Conservation (phyloP, 2,113 vertebrate genomes). For the Nipponia nippon region DNA sequence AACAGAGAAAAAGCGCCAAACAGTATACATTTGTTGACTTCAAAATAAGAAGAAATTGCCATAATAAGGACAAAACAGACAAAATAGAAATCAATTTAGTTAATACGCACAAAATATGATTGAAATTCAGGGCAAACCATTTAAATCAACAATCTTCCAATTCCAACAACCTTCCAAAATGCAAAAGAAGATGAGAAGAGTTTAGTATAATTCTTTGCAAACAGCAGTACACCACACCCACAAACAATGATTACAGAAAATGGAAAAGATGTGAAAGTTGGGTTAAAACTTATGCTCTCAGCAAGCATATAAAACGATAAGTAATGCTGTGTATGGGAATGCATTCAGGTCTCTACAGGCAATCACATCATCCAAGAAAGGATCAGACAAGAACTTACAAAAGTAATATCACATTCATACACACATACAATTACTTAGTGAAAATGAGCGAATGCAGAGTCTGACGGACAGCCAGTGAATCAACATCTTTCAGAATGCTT, state of each 20-base stretch:
- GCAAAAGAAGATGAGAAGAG: neutral
- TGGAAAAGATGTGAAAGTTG: neutral
- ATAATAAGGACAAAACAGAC: neutral
- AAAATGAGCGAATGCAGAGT: neutral
- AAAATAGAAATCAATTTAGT: neutral
- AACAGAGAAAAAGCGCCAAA: neutral
- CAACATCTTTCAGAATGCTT: neutral
- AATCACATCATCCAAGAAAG: neutral
- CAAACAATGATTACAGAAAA: neutral
- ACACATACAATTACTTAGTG: neutral
- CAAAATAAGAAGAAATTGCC: neutral
- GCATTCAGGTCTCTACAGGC: rapidly evolving
- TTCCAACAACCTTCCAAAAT: neutral
- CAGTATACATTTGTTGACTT: neutral
- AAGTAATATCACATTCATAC: neutral
- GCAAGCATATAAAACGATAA: neutral
- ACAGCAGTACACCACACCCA: neutral
- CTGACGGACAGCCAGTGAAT: neutral
- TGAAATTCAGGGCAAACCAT: neutral
- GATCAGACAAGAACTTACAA: neutral
- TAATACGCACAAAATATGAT: neutral
- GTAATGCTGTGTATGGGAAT: neutral
- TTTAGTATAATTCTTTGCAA: neutral
- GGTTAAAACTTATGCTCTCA: neutral
- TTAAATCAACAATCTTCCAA: neutral